Conservation (phyloP, 2,797 vertebrate genomes). For the Poecilia velifera region DNA sequence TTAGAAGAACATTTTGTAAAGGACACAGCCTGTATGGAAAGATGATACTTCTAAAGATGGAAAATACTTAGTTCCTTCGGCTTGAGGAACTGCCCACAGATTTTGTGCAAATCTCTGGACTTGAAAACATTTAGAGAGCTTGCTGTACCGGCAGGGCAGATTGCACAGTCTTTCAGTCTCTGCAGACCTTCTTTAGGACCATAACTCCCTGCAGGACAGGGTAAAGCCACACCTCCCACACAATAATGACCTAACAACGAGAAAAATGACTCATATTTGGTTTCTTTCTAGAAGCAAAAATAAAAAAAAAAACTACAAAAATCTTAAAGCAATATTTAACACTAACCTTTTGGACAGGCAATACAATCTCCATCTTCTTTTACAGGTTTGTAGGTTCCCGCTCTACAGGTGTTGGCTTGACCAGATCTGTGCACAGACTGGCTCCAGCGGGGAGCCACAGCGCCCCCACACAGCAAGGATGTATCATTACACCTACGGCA, state of each 20-base stretch:
- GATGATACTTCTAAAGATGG: not conserved
- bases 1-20: slow-evolving; percentile 8
- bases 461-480: slow-evolving; percentile 54
- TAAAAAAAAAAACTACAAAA: not conserved
- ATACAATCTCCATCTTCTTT: slow-evolving; percentile 67
- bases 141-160: slow-evolving; percentile 83
- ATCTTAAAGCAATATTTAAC: slow-evolving; percentile 5
- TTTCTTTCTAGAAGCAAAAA: not conserved
- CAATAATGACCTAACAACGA: slow-evolving; percentile 82
- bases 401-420: slow-evolving; percentile 67
- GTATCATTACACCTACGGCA: slow-evolving; percentile 78
- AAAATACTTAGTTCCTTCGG: slow-evolving; percentile 4
- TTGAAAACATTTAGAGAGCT: not conserved
- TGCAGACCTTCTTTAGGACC: slow-evolving; percentile 75
- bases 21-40: not conserved
- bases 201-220: slow-evolving; percentile 84
- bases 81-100: not conserved
- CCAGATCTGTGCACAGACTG: slow-evolving; percentile 60
- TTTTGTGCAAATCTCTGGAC: not conserved
- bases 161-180: slow-evolving; percentile 75
- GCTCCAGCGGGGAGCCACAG: slow-evolving; percentile 54
- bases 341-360: slow-evolving; percentile 78
- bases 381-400: slow-evolving; percentile 74
- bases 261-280: slow-evolving; percentile 10
- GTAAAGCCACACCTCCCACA: slow-evolving; percentile 65